phyloP scores from a whole-genome alignment of 1,140 invertebrate genomes.

The Meteorus sp. region DNA sequence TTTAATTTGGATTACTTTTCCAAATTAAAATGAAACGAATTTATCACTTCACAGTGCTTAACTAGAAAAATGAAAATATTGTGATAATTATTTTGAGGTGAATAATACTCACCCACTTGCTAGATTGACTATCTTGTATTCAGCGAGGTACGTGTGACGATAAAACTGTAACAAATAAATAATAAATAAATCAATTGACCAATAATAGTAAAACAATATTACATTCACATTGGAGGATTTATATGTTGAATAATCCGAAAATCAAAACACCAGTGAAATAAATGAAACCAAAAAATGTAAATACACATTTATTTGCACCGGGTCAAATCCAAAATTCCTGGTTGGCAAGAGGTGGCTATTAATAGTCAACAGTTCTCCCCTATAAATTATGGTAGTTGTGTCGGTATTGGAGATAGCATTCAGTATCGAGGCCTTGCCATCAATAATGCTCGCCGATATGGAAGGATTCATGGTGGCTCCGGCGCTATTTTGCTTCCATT shows the following conservation, averaged over 20 bases:
- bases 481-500: conserved; percentile 52
- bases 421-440: conserved; percentile 44
- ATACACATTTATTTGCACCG: background rate
- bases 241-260: too few species aligned
- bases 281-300: background rate
- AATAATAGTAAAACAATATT: background rate
- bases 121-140: conserved; percentile 62
- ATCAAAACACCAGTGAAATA: background rate
- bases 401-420: conserved; percentile 32
- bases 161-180: conserved; percentile 60
- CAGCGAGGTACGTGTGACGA: conserved; percentile 62
- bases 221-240: background rate
- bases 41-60: too few species aligned
- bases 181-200: background rate
- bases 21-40: too few species aligned
- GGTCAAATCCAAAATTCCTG: conserved; percentile 14
- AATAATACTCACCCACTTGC: conserved; percentile 57
- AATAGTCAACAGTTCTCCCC: conserved; percentile 37
- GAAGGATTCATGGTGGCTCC: conserved; percentile 48
- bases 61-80: too few species aligned
- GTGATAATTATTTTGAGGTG: conserved; percentile 33
- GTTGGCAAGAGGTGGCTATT: conserved; percentile 29
- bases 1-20: too few species aligned
- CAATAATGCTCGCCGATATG: conserved; percentile 46
- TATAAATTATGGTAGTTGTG: conserved; percentile 40